phyloP scores from a whole-genome alignment of 2,888 invertebrate genomes.

The Callinectes sapidus region DNA sequence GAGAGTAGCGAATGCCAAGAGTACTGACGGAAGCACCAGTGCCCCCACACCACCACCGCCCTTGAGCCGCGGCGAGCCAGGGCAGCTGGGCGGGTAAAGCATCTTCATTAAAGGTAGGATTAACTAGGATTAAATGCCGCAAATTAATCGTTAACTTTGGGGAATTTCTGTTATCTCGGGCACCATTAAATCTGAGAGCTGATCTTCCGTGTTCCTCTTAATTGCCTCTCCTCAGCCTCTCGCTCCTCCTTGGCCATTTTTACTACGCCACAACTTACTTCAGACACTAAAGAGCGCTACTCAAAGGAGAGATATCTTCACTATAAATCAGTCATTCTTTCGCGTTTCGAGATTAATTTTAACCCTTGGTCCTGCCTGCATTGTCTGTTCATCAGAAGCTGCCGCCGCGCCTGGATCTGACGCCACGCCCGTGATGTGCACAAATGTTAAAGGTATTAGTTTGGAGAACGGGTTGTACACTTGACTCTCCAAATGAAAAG shows the following conservation, averaged over 20 bases:
- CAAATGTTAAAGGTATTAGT: neutral
- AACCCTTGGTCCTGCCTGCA: neutral
- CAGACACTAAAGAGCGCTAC: neutral
- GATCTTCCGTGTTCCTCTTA: conserved; percentile 32
- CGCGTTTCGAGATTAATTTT: neutral
- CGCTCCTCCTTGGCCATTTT: neutral
- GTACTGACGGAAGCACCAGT: neutral
- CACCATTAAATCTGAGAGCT: conserved; percentile 34
- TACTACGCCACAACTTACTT: neutral
- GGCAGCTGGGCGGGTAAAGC: conserved; percentile 19
- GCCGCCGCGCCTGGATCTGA: neutral
- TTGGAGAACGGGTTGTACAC: neutral
- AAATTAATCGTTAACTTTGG: conserved; percentile 37
- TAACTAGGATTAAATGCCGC: conserved; percentile 14
- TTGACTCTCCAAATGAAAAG: neutral
- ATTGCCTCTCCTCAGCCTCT: conserved; percentile 30
- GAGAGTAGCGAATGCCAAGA: neutral
- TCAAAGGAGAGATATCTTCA: neutral
- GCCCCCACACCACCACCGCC: neutral
- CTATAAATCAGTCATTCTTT: neutral
- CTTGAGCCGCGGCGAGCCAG: neutral
- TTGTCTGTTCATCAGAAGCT: neutral
- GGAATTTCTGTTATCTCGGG: conserved; percentile 31
- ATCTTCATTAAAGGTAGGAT: conserved; percentile 33
- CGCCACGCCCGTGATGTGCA: neutral